These are phyloP conservation scores for Vanessa cardui DNA, from an alignment of 2,888 invertebrate genomes.

Conservation along the genomic window DNA sequence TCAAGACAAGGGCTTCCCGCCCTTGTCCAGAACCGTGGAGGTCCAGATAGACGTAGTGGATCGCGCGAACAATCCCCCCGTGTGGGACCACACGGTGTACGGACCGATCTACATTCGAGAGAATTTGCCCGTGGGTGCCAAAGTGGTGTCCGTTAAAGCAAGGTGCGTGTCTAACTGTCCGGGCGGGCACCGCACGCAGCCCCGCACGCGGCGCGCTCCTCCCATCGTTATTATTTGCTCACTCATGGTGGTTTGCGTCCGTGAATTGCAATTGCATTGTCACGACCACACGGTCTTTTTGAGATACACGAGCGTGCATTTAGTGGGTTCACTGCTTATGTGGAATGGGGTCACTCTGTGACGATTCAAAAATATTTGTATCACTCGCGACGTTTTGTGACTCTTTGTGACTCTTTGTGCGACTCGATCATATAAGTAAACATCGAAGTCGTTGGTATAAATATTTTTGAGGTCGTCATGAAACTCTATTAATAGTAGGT, in stretches of 20 bases:
- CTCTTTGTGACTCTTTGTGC: not conserved
- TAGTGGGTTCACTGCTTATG: conserved; percentile 77
- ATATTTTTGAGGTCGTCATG: conserved; percentile 59
- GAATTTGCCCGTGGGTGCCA: conserved; percentile 98
- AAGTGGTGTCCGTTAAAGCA: conserved; percentile 99
- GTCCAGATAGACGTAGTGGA: conserved; percentile 99
- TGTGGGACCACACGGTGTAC: conserved; percentile 98
- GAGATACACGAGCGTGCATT: conserved; percentile 74
- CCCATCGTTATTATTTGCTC: conserved; percentile 69
- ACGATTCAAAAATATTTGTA: conserved; percentile 65
- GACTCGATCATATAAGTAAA: not conserved
- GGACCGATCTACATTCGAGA: conserved; percentile 99
- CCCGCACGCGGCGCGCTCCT: conserved; percentile 71
- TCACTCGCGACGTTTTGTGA: conserved; percentile 7
- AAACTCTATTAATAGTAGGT: conserved; percentile 51
- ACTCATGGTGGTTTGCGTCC: conserved; percentile 73
- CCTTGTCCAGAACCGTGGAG: conserved; percentile 97
- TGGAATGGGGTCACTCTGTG: conserved; percentile 69
- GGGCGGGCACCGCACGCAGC: conserved; percentile 86
- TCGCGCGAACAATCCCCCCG: conserved; percentile 98
- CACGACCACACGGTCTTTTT: conserved; percentile 64
- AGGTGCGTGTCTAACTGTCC: conserved; percentile 90
- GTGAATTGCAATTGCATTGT: conserved; percentile 65
- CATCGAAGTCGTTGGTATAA: conserved; percentile 39
- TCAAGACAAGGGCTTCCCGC: conserved; percentile 98